Evolutionary conservation across 2,888 invertebrate genomes (phyloP), one percentile per base, ranked within the genome.

Genomic region (Acleris literana): DNA sequence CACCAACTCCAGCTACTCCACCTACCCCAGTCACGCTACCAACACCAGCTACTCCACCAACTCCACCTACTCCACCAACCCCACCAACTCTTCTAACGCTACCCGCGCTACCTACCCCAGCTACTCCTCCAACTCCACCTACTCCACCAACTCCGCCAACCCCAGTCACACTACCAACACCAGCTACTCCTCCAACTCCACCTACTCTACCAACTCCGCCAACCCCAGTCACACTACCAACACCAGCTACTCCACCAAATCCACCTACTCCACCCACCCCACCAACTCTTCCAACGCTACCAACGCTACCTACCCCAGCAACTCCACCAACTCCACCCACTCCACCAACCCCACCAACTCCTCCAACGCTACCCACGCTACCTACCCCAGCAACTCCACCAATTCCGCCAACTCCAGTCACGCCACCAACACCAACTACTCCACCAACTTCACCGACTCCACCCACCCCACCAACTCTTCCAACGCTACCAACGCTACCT

Each of bases 131-230:
- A 1, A 57, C 51, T 3, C 54, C 39, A 7, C 33, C 53, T 5
- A 61, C 44, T 5, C 60, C 46, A 18, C 13, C 62, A 0, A 61
- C 44, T 5, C 60, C 46, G n/a, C 13, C 62, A 0, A 55, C 46
- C 0, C 48, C 33, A 22, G 44, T 33, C 3, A 63, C 57, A 0
- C 57, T n/a, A 29, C 16, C 20, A 2, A 56, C 63, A 0, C 56
- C 56, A 5, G 17, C 49, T 0, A 43, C 33, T 1, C 53, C 64
- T 5, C 5, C 17, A 1, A 48, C 56, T 2, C 46, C 53, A 33
- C 13, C 13, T 9, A 17, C 46, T 0, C 55, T 17, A 22, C 43
- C 43, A 1, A 52, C 56, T 5, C 46, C 51, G 13, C 18, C 20
- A 1, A 44, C 29, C 1, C 57, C 46, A 7, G 7, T 9, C 4